These are phyloP conservation scores for Melitaea cinxia DNA, from an alignment of 1,140 invertebrate genomes.

Conservation along the genomic window DNA sequence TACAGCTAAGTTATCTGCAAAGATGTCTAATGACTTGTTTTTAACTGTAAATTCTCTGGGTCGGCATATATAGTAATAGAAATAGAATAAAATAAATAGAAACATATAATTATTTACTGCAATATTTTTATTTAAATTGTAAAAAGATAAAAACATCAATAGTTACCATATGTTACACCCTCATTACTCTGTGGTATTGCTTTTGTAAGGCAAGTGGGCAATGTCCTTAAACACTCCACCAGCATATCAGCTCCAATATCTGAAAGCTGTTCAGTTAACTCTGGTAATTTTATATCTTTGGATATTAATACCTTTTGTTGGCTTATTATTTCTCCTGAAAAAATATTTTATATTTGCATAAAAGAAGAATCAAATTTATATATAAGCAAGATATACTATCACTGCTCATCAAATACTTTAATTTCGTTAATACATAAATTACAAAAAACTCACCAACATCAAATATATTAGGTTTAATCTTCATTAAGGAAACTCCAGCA, in stretches of 20 bases:
- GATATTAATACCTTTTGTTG: slow-evolving; percentile 85
- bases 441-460: slow-evolving; percentile 86
- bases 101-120: too few relatives aligned
- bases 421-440: neutral
- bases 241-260: slow-evolving; percentile 87
- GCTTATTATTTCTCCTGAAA: slow-evolving; percentile 85
- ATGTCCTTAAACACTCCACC: slow-evolving; percentile 83
- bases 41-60: too few relatives aligned
- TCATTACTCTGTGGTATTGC: slow-evolving; percentile 83
- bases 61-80: too few relatives aligned
- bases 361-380: too few relatives aligned
- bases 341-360: neutral
- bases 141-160: neutral
- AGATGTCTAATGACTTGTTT: too few relatives aligned
- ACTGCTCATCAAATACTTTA: neutral
- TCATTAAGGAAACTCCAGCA: slow-evolving; percentile 95
- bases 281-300: slow-evolving; percentile 84
- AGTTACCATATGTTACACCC: slow-evolving; percentile 86
- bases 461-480: slow-evolving; percentile 92
- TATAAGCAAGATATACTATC: too few relatives aligned
- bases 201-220: slow-evolving; percentile 83
- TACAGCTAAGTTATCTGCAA: too few relatives aligned
- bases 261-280: slow-evolving; percentile 86
- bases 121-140: neutral
- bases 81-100: too few relatives aligned